Evolutionary conservation across 1,140 invertebrate genomes (phyloP), one percentile per base, ranked within the genome.

Genomic region (Orchestia grillus): DNA sequence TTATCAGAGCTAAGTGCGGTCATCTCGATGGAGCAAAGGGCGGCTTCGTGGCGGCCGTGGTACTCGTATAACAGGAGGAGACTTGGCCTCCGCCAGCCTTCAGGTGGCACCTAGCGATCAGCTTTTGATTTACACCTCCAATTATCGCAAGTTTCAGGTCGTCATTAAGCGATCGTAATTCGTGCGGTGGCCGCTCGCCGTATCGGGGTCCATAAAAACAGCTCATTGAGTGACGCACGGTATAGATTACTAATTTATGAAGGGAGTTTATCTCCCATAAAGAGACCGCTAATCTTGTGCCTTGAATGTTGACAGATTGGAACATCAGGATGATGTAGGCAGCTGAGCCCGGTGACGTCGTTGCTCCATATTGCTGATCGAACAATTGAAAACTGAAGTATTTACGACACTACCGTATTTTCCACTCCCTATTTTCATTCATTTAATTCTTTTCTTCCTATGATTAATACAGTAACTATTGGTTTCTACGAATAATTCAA

Each of bases 1-100:
- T 94, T 94, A 94, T 94, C 92, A n/a, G 41, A n/a, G 44, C 92
- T 47, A 40, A 94, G 43, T 94, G 92, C 92, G 43, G 41, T 94
- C 44, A 94, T 94, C 92, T 94, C 36, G 36, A 15, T 23, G 45
- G 44, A 94, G 92, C 41, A 44, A 94, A 47, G 92, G 23, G 19
- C 41, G 28, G 62, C 62, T 19, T 3, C 36, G 62, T 3, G 62
- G 62, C 15, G 11, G 62, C 62, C 62, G 28, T 77, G 62, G 36
- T n/a, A n/a, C n/a, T n/a, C n/a, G n/a, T n/a, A n/a, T n/a, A n/a
- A n/a, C n/a, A n/a, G n/a, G n/a, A n/a, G n/a, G n/a, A n/a, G n/a
- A n/a, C n/a, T n/a, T n/a, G n/a, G n/a, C n/a, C n/a, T 36, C 11
- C 3, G 36, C 88, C 41, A 42, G 44, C 23, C 42, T 11, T 44